Percentiles rank a stretch among this genome's conserved stretches.
phyloP scores from a whole-genome alignment of 2,113 vertebrate species.

The Australoheros scitulus region DNA sequence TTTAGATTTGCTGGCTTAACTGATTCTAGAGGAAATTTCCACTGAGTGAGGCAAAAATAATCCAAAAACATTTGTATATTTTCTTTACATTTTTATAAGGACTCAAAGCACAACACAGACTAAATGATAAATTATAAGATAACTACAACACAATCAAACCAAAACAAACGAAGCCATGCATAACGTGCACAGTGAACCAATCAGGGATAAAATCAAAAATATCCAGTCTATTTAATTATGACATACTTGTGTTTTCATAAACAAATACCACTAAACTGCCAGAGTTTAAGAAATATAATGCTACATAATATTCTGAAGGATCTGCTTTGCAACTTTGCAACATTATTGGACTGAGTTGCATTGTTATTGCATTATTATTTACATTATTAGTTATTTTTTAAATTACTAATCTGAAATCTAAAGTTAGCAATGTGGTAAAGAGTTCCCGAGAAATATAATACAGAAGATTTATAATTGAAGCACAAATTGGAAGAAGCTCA shows the following conservation, averaged over 20 bases:
- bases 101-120: neutral
- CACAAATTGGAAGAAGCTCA: neutral
- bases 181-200: slow-evolving; percentile 56
- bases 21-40: slow-evolving; percentile 5
- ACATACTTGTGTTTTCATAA: neutral
- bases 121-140: neutral
- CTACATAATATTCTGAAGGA: fast-evolving
- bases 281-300: no score
- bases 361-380: neutral
- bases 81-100: neutral
- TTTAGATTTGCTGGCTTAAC: neutral
- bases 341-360: neutral
- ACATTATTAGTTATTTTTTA: neutral
- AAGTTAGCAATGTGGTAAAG: neutral
- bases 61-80: neutral
- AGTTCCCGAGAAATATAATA: neutral
- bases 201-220: slow-evolving; percentile 11
- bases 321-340: neutral
- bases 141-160: slow-evolving; percentile 7
- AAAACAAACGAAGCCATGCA: slow-evolving; percentile 60
- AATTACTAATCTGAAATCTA: neutral
- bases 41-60: neutral
- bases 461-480: neutral
- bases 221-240: neutral
- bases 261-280: neutral